Evolutionary conservation across 2,888 invertebrate species (phyloP).

Genomic region (Epirrhoe alternata): DNA sequence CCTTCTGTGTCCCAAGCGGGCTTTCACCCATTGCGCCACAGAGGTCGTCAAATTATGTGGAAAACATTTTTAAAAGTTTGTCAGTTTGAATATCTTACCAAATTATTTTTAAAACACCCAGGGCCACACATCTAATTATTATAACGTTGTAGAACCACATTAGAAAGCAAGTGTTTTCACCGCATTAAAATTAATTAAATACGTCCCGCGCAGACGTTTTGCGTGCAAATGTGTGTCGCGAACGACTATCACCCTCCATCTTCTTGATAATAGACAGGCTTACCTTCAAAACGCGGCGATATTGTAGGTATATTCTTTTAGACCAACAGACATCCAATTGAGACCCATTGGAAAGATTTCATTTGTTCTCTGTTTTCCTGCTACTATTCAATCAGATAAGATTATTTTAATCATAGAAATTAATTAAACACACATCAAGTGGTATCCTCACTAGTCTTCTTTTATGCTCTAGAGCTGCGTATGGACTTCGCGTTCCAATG

Average conservation of each 20-base stretch:
- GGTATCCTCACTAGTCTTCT: no score
- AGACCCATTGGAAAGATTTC: no score
- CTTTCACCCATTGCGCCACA: no score
- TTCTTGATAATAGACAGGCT: conserved; percentile 47
- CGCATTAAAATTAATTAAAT: conserved; percentile 71
- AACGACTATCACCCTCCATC: conserved; percentile 66
- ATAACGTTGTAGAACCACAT: conserved; percentile 43
- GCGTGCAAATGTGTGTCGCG: conserved; percentile 55
- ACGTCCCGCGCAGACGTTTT: conserved; percentile 64
- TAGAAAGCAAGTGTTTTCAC: conserved; percentile 50
- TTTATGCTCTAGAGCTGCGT: no score
- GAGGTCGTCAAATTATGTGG: no score
- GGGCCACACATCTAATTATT: conserved; percentile 45
- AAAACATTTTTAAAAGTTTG: no score
- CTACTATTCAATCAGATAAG: no score
- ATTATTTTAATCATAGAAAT: no score
- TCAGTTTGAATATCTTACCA: background rate
- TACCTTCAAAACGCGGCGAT: conserved; percentile 10
- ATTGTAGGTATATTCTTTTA: background rate
- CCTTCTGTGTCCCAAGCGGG: no score
- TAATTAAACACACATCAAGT: no score
- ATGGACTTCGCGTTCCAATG: no score
- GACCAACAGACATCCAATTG: background rate
- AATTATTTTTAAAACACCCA: conserved; percentile 21
- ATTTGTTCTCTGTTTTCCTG: no score